Percentiles rank a stretch among this genome's conserved stretches.
phyloP scores from a whole-genome alignment of 1,140 invertebrate species.

The Bombus vancouverensis region DNA sequence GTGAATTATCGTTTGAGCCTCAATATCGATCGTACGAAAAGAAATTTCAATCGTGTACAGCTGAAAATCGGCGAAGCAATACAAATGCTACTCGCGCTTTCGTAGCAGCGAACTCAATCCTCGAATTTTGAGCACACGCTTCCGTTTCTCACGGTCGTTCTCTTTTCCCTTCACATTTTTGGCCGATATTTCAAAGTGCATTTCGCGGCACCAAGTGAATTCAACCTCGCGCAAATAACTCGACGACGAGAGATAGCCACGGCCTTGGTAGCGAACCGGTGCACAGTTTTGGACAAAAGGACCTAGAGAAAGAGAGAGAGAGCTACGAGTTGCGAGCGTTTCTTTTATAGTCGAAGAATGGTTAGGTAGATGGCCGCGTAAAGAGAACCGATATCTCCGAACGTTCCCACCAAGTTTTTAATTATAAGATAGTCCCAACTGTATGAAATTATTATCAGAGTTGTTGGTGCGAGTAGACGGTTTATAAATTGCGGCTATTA shows the following conservation, averaged over 20 bases:
- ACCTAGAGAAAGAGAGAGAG: neutral
- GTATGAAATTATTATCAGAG: neutral
- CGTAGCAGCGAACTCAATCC: neutral
- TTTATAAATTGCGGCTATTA: neutral
- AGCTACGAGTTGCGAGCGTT: neutral
- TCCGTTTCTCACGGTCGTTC: constrained; percentile 6
- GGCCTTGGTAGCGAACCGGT: neutral
- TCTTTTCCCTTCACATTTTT: neutral
- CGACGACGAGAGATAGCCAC: constrained; percentile 7
- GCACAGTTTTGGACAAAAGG: neutral
- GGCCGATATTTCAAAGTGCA: neutral
- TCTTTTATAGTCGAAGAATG: neutral
- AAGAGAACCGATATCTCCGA: neutral
- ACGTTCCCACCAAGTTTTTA: neutral
- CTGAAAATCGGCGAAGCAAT: neutral
- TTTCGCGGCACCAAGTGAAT: neutral
- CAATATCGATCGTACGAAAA: neutral
- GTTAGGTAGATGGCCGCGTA: neutral
- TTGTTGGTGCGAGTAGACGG: neutral
- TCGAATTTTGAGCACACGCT: constrained; percentile 13
- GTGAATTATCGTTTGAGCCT: too few species aligned
- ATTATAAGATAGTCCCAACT: neutral
- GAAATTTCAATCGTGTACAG: neutral
- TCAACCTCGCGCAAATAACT: constrained; percentile 1
- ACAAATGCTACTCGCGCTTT: neutral